These are phyloP conservation scores for Morpho helenor DNA, from an alignment of 2,888 invertebrate species.

Conservation along the genomic window DNA sequence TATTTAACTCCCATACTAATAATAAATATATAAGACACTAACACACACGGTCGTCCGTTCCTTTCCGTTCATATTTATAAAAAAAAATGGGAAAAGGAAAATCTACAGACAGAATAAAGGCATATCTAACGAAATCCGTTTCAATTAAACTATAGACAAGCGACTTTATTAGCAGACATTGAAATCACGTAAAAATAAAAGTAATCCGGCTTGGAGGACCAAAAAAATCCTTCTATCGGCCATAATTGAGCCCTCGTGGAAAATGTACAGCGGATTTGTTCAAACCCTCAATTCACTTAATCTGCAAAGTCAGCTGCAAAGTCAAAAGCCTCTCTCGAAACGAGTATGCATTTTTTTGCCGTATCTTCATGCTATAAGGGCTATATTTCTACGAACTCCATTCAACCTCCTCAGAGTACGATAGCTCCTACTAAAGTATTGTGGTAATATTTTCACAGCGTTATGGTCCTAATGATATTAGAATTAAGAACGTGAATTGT, in stretches of 20 bases:
- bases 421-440: constrained; percentile 6
- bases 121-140: too few species aligned
- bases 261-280: constrained; percentile 17
- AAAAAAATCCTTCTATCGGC: not conserved
- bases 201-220: not conserved
- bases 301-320: constrained; percentile 24
- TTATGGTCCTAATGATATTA: constrained; percentile 9
- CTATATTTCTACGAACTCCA: constrained; percentile 8
- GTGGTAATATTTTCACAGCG: constrained; percentile 10
- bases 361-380: constrained; percentile 13
- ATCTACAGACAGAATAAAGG: too few species aligned
- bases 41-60: too few species aligned
- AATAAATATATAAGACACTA: too few species aligned
- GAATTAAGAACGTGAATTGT: constrained; percentile 13
- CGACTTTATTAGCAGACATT: too few species aligned
- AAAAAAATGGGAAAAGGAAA: too few species aligned
- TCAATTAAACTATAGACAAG: too few species aligned
- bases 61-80: too few species aligned
- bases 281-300: constrained; percentile 21
- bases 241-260: constrained; percentile 12
- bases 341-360: not conserved
- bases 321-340: constrained; percentile 5
- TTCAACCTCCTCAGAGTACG: constrained; percentile 4
- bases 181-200: not conserved
- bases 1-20: too few species aligned